Evolutionary conservation across 2,113 vertebrate genomes (phyloP), one percentile per base, ranked within the genome.

Genomic region (Penelope pileata): DNA sequence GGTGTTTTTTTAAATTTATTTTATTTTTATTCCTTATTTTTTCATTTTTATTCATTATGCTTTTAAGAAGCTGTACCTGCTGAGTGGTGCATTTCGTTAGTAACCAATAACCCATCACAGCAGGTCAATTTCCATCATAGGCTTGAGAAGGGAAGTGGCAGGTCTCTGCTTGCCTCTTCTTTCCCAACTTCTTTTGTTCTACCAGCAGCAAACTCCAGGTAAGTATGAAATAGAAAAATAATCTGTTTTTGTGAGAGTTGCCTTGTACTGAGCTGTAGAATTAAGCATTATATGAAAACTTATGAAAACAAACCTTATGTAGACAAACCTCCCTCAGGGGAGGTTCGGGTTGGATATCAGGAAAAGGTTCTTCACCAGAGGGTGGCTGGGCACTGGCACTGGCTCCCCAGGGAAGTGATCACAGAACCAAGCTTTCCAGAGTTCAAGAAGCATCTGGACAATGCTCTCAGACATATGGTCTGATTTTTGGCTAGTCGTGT

Each of bases 141-240:
- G 22, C 12, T 43, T 92, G 58, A 84, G 64, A 68, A 21, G 16
- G 63, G 36, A 91, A 89, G 67, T 51, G 21, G 7, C 38, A 84
- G 13, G 60, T 88, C 79, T 92, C 68, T 72, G 6, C 66, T 82
- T 89, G 42, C 30, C 16, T 78, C 54, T 70, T 77, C 40, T 92
- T 11, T n/a, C 8, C 32, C 56, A 84, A 4, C 29, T 87, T 43
- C 64, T 78, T 36, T 77, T 86, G 17, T 58, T 77, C 51, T 88
- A 53, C 48, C 60, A 75, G 10, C 26, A 86, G 32, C 18, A 77
- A 83, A 70, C 6, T 86, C 34, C n/a, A 30, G 77, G 43, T 16
- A 60, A 56, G 2, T 36, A 32, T 78, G 43, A 68, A 75, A 81
- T 63, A 56, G 15, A 53, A 91, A 80, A 93, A 58, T 11, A 16